Evolutionary conservation across 2,113 vertebrate species (phyloP).

Genomic region (Sminthopsis crassicaudata): DNA sequence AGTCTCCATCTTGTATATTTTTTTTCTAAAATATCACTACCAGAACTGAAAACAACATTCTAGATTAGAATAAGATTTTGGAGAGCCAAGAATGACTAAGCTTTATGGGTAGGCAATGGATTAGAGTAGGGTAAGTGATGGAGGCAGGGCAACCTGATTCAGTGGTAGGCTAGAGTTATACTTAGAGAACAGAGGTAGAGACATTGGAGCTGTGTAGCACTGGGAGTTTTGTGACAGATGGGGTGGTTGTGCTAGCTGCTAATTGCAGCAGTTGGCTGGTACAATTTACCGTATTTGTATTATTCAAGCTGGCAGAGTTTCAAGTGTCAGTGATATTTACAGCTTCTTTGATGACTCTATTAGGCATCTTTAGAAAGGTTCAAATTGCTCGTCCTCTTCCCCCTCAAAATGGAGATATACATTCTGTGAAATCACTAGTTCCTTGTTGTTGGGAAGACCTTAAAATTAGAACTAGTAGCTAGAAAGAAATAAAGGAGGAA

Average conservation of each 20-base stretch:
- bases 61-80: background rate
- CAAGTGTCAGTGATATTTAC: slow-evolving; percentile 2
- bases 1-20: too few species aligned
- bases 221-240: background rate
- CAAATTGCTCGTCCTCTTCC: background rate
- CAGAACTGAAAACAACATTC: background rate
- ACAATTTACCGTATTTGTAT: slow-evolving; percentile 3
- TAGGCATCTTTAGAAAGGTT: background rate
- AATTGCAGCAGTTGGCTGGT: slow-evolving; percentile 4
- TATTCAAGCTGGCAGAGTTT: slow-evolving; percentile 1
- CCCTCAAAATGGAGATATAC: background rate
- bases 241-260: background rate
- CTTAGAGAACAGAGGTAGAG: background rate
- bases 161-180: background rate
- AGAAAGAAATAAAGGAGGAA: background rate
- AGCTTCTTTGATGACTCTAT: background rate
- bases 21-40: background rate
- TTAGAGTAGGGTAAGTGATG: background rate
- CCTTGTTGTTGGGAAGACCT: background rate
- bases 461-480: background rate
- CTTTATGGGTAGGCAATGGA: background rate
- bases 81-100: background rate
- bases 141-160: background rate
- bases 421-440: background rate
- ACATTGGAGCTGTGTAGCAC: background rate